Conservation (phyloP, 2,113 vertebrate genomes). For the Rhynchomys soricoides region DNA sequence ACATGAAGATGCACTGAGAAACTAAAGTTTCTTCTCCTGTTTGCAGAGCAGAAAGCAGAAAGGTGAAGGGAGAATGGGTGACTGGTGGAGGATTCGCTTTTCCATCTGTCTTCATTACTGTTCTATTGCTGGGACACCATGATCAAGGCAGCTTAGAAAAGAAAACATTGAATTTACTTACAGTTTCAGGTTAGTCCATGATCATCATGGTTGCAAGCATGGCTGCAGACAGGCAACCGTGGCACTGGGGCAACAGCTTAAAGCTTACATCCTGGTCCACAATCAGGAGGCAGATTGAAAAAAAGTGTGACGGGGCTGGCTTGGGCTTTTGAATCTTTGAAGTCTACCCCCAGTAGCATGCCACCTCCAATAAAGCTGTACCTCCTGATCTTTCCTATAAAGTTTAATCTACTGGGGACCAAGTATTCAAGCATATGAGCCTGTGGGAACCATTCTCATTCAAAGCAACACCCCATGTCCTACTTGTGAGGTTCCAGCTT, state of each 20-base stretch:
- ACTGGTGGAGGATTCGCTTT: not conserved
- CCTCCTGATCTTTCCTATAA: not conserved
- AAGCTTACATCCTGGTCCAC: not conserved
- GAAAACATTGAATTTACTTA: not conserved
- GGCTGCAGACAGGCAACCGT: not conserved
- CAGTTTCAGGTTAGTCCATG: not conserved
- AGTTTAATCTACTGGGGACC: not conserved
- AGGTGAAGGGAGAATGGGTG: not conserved
- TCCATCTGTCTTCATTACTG: not conserved
- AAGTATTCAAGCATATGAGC: not conserved
- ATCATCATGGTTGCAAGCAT: too few relatives aligned
- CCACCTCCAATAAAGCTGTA: not conserved
- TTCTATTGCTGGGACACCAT: not conserved
- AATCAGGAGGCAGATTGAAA: not conserved
- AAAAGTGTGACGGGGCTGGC: not conserved
- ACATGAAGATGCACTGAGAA: not conserved
- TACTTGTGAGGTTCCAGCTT: fast-evolving
- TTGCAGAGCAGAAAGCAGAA: not conserved
- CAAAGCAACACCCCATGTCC: not conserved
- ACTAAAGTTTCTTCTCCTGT: not conserved
- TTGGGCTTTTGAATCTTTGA: not conserved
- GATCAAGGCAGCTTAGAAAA: not conserved
- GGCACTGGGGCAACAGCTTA: not conserved
- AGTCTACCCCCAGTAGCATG: not conserved
- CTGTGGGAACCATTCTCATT: too few relatives aligned